Evolutionary conservation across 2,113 vertebrate species (phyloP).

Genomic region (Notiomystis cincta): DNA sequence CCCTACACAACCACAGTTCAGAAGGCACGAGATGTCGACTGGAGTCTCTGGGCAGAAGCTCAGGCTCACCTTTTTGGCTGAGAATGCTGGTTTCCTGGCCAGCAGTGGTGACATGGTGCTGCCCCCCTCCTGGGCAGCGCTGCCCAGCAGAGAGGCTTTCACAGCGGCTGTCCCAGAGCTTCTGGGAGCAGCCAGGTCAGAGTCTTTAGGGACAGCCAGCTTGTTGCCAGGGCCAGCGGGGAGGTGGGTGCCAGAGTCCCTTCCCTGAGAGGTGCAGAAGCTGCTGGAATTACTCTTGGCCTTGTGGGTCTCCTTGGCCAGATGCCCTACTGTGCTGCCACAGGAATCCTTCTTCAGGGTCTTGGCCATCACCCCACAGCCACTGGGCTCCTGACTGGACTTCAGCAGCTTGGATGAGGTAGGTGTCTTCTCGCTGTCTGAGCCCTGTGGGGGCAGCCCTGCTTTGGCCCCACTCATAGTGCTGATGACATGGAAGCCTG

Average conservation of each 20-base stretch:
- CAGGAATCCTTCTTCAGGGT: neutral
- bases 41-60: neutral
- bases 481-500: slow-evolving; percentile 15
- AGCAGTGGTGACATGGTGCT: slow-evolving; percentile 82
- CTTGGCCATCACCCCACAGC: rapidly evolving
- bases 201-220: slow-evolving; percentile 40
- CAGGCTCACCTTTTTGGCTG: slow-evolving; percentile 86
- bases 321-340: neutral
- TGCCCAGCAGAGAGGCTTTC: slow-evolving; percentile 66
- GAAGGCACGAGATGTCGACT: rapidly evolving
- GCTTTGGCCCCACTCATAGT: neutral
- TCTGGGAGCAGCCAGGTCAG: neutral
- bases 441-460: slow-evolving; percentile 58
- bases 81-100: slow-evolving; percentile 84
- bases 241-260: neutral
- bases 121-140: slow-evolving; percentile 51
- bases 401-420: slow-evolving; percentile 79
- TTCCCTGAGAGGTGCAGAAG: slow-evolving; percentile 66
- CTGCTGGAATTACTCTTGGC: slow-evolving; percentile 18
- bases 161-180: slow-evolving; percentile 66
- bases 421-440: slow-evolving; percentile 70
- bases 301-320: slow-evolving; percentile 40
- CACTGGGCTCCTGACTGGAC: slow-evolving; percentile 42
- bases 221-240: slow-evolving; percentile 16
- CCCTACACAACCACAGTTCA: neutral